Evolutionary conservation across 2,113 vertebrate genomes (phyloP).

Genomic region (Ceratotherium simum): DNA sequence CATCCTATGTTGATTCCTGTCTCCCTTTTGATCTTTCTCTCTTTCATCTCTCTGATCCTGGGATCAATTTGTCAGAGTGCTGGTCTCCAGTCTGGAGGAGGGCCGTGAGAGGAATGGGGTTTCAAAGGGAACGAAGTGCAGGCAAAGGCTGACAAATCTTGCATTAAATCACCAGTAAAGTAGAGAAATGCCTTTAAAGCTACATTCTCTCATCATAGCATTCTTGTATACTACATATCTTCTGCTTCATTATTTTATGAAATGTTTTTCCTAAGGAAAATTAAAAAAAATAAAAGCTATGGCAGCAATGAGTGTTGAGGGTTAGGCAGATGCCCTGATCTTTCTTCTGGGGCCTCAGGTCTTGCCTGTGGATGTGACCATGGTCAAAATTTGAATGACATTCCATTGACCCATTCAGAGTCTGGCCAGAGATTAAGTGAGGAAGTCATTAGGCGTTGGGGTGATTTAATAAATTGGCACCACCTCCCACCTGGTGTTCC

Average conservation of each 20-base stretch:
- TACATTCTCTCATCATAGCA: not conserved
- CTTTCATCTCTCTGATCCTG: conserved; percentile 57
- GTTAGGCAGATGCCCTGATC: not conserved
- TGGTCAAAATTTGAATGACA: not conserved
- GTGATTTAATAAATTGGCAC: too few relatives aligned
- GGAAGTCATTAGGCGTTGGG: not conserved
- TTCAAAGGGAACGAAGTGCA: not conserved
- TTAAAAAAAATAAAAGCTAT: not conserved
- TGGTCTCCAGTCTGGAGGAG: not conserved
- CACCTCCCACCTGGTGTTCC: not conserved
- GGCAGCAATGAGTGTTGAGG: not conserved
- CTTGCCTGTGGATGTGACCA: not conserved
- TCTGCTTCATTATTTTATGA: not conserved
- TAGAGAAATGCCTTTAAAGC: not conserved
- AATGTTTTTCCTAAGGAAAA: not conserved
- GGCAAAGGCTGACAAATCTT: not conserved
- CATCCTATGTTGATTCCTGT: not conserved
- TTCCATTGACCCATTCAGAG: not conserved
- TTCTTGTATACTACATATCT: not conserved
- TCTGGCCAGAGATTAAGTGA: not conserved
- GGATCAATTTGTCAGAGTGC: conserved; percentile 55
- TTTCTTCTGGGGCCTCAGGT: not conserved
- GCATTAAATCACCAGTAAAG: not conserved
- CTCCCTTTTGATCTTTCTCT: conserved; percentile 65
- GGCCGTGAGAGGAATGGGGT: not conserved